Percentiles rank a stretch among this genome's conserved stretches.
phyloP scores from a whole-genome alignment of 2,113 vertebrate species.

The Elephas maximus region DNA sequence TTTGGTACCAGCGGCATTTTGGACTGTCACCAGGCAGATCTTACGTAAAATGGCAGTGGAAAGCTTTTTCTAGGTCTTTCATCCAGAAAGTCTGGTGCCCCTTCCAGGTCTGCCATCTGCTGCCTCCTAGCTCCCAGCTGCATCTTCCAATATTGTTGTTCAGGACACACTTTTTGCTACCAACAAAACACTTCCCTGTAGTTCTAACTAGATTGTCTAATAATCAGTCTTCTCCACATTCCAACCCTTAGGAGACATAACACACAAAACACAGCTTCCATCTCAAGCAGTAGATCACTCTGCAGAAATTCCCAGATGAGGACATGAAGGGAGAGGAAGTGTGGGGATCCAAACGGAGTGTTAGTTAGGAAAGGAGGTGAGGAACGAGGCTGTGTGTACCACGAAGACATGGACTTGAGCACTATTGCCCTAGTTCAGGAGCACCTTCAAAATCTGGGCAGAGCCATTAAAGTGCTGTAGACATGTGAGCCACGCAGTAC shows the following conservation, averaged over 20 bases:
- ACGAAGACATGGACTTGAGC: background rate
- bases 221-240: background rate
- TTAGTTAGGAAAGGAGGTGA: background rate
- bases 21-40: background rate
- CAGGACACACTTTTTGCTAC: background rate
- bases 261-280: background rate
- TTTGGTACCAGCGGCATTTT: background rate
- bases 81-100: background rate
- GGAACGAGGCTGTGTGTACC: background rate
- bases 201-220: background rate
- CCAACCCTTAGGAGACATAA: background rate
- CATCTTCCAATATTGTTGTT: background rate
- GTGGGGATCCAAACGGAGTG: background rate
- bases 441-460: slow-evolving; percentile 20
- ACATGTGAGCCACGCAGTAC: background rate
- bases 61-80: background rate
- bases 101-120: background rate
- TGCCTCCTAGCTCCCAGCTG: background rate
- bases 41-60: background rate
- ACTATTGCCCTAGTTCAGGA: background rate
- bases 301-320: slow-evolving; percentile 3
- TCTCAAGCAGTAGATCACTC: background rate
- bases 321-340: background rate
- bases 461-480: background rate
- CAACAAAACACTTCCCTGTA: background rate